These are phyloP conservation scores for Stichopus horrens DNA, from an alignment of 53 echinoderm and acorn worm species.

Conservation along the genomic window DNA sequence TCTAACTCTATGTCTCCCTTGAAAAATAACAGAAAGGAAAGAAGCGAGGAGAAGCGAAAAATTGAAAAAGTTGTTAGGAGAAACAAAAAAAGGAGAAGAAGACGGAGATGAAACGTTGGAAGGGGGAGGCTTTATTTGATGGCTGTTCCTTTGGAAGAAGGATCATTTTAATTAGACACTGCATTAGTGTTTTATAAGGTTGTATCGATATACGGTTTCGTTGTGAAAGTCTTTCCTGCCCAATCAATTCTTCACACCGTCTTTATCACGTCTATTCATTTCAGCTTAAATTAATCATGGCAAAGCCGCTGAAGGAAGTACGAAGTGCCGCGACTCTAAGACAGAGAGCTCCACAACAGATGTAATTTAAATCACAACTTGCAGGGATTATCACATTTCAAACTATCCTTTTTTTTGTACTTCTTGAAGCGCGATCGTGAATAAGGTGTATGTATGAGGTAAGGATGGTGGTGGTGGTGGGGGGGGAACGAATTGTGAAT, in stretches of 20 bases:
- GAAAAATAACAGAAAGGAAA: not conserved
- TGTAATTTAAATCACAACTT: conserved; percentile 44
- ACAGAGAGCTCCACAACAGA: not conserved
- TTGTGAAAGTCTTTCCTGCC: not conserved
- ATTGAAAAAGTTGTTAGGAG: not conserved
- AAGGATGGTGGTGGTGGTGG: too few relatives aligned
- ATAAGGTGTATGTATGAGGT: too few relatives aligned
- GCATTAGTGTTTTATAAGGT: conserved; percentile 40
- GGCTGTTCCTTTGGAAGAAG: conserved; percentile 13
- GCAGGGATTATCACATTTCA: not conserved
- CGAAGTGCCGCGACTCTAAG: not conserved
- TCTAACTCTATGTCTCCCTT: not conserved
- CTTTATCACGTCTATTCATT: conserved; percentile 36
- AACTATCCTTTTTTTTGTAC: not conserved
- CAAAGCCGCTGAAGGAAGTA: conserved; percentile 3
- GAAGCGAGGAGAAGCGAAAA: not conserved
- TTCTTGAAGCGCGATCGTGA: too few relatives aligned
- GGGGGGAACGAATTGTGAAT: too few relatives aligned
- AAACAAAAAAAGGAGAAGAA: not conserved
- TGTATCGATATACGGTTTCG: conserved; percentile 41
- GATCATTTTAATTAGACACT: conserved; percentile 32
- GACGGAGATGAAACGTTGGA: not conserved
- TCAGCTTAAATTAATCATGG: conserved; percentile 41
- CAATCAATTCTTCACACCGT: conserved; percentile 26
- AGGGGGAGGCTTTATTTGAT: conserved; percentile 6